A percentile compares a stretch with the other conserved stretches of the same genome.
These are phyloP conservation scores for Pelodytes ibericus DNA, from an alignment of 2,797 vertebrate genomes.

Conservation along the genomic window DNA sequence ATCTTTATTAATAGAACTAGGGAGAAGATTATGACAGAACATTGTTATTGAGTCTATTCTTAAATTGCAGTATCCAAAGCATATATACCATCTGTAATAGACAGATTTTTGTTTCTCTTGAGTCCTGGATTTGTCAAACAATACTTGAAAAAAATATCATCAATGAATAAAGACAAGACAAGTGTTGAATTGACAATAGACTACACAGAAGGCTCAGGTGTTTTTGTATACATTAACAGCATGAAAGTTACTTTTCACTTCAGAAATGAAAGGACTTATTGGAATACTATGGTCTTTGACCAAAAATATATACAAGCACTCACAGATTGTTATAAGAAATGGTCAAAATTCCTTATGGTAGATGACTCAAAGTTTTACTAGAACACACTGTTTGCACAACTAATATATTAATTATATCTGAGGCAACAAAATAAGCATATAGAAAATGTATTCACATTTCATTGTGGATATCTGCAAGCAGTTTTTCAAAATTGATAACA, in stretches of 20 bases:
- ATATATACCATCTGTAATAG: too few species aligned
- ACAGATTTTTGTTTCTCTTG: too few species aligned
- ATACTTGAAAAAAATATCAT: neutral
- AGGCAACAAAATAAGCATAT: neutral
- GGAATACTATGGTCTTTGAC: too few species aligned
- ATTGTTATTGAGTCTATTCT: too few species aligned
- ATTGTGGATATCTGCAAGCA: too few species aligned
- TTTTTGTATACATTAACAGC: neutral
- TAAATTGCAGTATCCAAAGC: too few species aligned
- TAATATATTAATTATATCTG: neutral
- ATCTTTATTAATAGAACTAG: too few species aligned
- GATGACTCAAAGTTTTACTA: neutral
- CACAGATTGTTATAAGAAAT: neutral
- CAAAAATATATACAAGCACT: neutral
- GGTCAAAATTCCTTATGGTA: neutral
- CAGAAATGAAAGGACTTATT: neutral
- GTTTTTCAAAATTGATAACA: too few species aligned
- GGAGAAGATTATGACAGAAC: too few species aligned
- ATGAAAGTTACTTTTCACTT: neutral
- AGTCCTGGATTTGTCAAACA: neutral
- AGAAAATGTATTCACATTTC: neutral
- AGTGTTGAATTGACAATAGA: neutral
- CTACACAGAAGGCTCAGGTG: neutral
- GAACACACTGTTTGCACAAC: neutral
- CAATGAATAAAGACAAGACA: neutral